Evolutionary conservation across 1,140 invertebrate species (phyloP), one percentile per base, ranked within the genome.

Genomic region (Potamilus streckersoni): DNA sequence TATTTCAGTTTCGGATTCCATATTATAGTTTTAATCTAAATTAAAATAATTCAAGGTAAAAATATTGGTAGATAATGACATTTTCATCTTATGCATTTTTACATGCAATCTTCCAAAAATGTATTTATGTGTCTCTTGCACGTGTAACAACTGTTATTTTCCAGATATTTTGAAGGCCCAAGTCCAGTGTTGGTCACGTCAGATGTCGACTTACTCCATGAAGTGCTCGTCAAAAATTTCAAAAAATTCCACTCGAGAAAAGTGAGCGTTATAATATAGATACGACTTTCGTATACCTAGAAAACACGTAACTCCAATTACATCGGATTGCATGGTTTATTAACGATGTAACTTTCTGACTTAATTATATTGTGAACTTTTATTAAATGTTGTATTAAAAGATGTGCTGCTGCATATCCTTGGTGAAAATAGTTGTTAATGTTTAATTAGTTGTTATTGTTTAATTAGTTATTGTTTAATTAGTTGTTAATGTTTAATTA

Each of bases 221-320:
- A 91, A 77, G 84, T 91, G 17, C 88, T 91, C 64, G 82, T 90
- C 27, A 90, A 91, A 76, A 89, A 91, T 76, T 91, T 91, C 80
- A 87, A 89, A 59, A 84, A 84, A 74, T 91, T 91, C 80, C 88
- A 90, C 75, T 88, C 86, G 49, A 76, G 91, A 84, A 90, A 89
- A 82, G 88, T 89, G 76, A 79, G 78, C 17, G 27, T 16, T 31
- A 23, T 12, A 62, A 62, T 23, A 62, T 5, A 62, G 13, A n/a
- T 56, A 58, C 59, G 4, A 61, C 49, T n/a, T 31, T 31, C 27
- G 23, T 23, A 23, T 23, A 23, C 20, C 55, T 60, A 60, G 27
- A 71, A 27, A 61, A 60, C 59, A 20, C 58, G 38, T 14, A 60
- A 60, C 31, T 38, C 31, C 56, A 38, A 16, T 71, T 60, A 71